Percentiles rank a stretch among this genome's conserved stretches.
Evolutionary conservation across 2,113 vertebrate genomes (phyloP).

Genomic region (Cygnus atratus): DNA sequence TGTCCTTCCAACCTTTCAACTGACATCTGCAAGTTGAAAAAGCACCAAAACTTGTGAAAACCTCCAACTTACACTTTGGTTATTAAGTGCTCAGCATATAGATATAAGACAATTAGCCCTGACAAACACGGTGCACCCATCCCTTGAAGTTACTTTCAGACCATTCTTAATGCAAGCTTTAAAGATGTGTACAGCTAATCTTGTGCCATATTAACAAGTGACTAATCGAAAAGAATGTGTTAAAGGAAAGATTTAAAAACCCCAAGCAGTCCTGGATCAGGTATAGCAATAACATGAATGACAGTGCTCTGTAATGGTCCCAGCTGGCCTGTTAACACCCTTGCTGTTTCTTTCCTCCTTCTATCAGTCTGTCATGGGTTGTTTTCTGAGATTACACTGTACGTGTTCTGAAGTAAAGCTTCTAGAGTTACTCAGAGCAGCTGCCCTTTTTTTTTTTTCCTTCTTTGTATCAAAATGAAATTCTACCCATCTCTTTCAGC

Average conservation of each 20-base stretch:
- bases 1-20: background rate
- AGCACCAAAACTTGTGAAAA: background rate
- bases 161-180: background rate
- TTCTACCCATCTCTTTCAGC: background rate
- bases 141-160: background rate
- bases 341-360: background rate
- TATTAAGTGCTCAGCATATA: accelerated
- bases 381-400: background rate
- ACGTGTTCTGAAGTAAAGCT: background rate
- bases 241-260: background rate
- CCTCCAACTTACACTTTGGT: background rate
- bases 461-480: background rate
- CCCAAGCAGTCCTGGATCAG: background rate
- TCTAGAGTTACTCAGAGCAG: background rate
- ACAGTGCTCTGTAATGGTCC: background rate
- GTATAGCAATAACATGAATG: background rate
- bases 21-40: background rate
- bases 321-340: background rate
- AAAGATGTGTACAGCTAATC: background rate
- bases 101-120: background rate
- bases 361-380: background rate
- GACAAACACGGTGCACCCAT: background rate
- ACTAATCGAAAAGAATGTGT: background rate
- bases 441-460: background rate
- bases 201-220: background rate